Conservation (phyloP, 2,113 vertebrate species). For the Triplophysa rosa region DNA sequence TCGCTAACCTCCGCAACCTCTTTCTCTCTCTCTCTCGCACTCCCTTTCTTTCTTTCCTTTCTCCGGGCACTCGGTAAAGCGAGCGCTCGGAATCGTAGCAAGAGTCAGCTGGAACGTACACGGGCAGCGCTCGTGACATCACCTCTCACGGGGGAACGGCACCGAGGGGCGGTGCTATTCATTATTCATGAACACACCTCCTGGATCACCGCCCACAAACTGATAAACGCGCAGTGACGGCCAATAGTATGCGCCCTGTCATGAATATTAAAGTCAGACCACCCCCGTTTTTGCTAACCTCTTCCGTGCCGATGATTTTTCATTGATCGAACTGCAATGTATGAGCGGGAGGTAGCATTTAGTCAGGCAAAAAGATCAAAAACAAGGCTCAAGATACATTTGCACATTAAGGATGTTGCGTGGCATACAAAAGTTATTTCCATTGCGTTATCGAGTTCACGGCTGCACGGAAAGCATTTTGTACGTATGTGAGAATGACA, state of each 20-base stretch:
- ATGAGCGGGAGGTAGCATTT: constrained; percentile 28
- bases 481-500: background rate
- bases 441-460: too few species aligned
- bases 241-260: constrained; percentile 53
- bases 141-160: constrained; percentile 73
- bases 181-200: constrained; percentile 58
- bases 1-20: constrained; percentile 44
- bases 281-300: constrained; percentile 19
- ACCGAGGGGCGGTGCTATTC: constrained; percentile 63
- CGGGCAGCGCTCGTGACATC: constrained; percentile 77
- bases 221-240: constrained; percentile 3
- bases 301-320: constrained; percentile 24
- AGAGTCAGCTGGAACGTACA: constrained; percentile 81
- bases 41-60: constrained; percentile 48
- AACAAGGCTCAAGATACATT: background rate
- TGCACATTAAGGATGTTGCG: background rate
- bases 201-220: constrained; percentile 18
- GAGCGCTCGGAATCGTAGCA: constrained; percentile 52
- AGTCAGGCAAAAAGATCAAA: constrained; percentile 51
- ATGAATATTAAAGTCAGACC: constrained; percentile 17
- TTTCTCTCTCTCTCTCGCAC: constrained; percentile 55
- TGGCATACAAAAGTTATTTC: background rate
- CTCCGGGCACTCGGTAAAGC: constrained; percentile 44
- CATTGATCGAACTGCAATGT: background rate
- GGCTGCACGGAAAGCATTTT: background rate